These are phyloP conservation scores for Blera fallax DNA, from an alignment of 2,888 invertebrate species.

Conservation along the genomic window DNA sequence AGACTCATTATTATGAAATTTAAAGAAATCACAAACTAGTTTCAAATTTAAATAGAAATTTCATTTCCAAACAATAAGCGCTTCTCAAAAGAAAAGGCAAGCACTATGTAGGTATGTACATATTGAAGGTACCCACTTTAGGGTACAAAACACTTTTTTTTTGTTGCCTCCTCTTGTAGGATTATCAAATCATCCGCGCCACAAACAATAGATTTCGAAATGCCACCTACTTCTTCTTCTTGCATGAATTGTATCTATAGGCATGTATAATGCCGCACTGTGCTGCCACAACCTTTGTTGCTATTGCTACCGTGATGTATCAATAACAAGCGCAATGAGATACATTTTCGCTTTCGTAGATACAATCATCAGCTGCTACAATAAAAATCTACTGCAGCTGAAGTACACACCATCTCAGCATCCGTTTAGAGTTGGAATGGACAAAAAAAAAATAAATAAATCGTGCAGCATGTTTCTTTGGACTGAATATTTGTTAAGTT, in stretches of 20 bases:
- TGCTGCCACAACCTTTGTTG: conserved; percentile 13
- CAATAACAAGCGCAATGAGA: conserved; percentile 73
- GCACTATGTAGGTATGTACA: no score
- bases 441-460: conserved; percentile 30
- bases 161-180: background rate
- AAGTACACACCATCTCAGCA: conserved; percentile 38
- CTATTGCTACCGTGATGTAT: conserved; percentile 61
- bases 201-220: conserved; percentile 70
- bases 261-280: background rate
- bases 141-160: conserved; percentile 25
- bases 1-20: conserved; percentile 37
- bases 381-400: conserved; percentile 20
- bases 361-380: conserved; percentile 59
- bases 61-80: background rate
- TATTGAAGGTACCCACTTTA: background rate
- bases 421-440: conserved; percentile 45
- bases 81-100: background rate
- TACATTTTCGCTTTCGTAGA: conserved; percentile 62
- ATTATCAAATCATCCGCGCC: conserved; percentile 66
- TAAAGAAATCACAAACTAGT: conserved; percentile 25
- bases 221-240: conserved; percentile 68
- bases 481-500: conserved; percentile 29
- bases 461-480: conserved; percentile 65
- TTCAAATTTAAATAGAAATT: conserved; percentile 28
- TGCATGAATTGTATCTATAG: conserved; percentile 20